Conservation (phyloP, 23 tunicate species). For the Halocynthia roretzi region DNA sequence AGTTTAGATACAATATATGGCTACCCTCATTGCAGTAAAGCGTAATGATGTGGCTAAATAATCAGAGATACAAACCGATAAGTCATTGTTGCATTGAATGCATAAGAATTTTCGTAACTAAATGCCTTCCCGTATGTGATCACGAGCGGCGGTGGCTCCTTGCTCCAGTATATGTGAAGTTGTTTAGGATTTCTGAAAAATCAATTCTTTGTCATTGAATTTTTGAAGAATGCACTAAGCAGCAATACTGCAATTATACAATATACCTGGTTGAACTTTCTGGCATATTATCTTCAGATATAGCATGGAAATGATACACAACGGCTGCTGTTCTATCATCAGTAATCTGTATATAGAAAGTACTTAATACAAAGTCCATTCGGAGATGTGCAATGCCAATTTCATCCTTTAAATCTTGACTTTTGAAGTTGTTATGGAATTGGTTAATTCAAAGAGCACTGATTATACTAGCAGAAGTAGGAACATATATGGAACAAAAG, state of each 20-base stretch:
- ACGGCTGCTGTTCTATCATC: slow-evolving; percentile 8
- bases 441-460: no score
- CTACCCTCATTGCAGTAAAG: no score
- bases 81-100: slow-evolving; percentile 1
- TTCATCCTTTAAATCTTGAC: no score
- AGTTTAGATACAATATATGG: no score
- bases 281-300: neutral
- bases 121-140: neutral
- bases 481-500: no score
- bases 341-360: neutral
- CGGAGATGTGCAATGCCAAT: no score
- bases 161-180: neutral
- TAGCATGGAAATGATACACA: neutral
- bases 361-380: no score
- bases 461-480: no score
- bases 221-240: neutral
- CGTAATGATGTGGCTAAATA: no score
- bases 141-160: neutral
- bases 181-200: slow-evolving; percentile 4
- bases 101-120: neutral
- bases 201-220: neutral
- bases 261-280: neutral
- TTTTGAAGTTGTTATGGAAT: no score
- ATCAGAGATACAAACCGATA: neutral
- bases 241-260: neutral